Percentiles rank a stretch among this genome's conserved stretches.
phyloP scores from a whole-genome alignment of 2,797 vertebrate genomes.

The Alauda arvensis region DNA sequence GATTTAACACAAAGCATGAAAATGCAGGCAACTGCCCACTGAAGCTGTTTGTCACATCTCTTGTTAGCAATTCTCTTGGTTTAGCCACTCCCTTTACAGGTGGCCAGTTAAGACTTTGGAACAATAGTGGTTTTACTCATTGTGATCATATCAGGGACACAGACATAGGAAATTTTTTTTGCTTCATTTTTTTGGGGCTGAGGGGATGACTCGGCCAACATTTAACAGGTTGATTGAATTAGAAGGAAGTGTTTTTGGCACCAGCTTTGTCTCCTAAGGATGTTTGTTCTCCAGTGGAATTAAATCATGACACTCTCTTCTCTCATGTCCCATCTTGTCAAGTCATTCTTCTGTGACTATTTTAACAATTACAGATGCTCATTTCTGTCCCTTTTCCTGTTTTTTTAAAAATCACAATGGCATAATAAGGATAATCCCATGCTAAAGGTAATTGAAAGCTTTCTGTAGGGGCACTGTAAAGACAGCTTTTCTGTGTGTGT shows the following conservation, averaged over 20 bases:
- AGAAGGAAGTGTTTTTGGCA: neutral
- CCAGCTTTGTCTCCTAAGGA: neutral
- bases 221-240: neutral
- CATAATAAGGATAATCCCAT: neutral
- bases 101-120: neutral
- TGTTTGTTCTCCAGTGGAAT: neutral
- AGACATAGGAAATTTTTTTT: neutral
- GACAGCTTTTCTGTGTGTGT: neutral
- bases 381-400: neutral
- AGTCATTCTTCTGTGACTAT: neutral
- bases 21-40: neutral
- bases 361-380: neutral
- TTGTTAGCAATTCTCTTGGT: neutral
- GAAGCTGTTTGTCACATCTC: neutral
- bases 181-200: neutral
- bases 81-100: neutral
- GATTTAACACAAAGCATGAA: neutral
- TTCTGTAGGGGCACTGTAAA: neutral
- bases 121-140: neutral
- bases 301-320: neutral
- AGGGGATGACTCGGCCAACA: neutral
- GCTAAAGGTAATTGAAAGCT: neutral
- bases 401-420: neutral
- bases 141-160: neutral
- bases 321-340: neutral